Evolutionary conservation across 1,140 invertebrate species (phyloP), one percentile per base, ranked within the genome.

Genomic region (Samia ricini): DNA sequence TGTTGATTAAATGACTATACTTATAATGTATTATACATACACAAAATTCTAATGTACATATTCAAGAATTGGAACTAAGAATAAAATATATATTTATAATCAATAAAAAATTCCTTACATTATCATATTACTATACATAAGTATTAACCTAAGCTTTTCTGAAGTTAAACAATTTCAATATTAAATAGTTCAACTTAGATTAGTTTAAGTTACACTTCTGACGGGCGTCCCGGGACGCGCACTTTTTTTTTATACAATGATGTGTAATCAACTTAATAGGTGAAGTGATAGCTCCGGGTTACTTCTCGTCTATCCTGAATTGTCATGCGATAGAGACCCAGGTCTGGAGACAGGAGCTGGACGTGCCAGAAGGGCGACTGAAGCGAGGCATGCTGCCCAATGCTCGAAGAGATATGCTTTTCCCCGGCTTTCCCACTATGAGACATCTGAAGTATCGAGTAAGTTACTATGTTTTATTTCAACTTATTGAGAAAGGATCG

Each of bases 401-500:
- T 67, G 94, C 95, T 0, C 91, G 92, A 24, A 75, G 94, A 12
- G 93, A 96, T 73, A 91, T 95, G 4, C 95, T 95, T 74, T 97
- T 94, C 81, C 95, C 95, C 24, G 98, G 98, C 24, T 99, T 99
- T 83, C 98, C 98, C 0, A 97, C 96, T 0, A 91, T 99, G 69
- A 95, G 94, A 74, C 94, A 98, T 84, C 91, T 99, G 24, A 88
- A 94, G 19, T 97, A 98, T 79, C 33, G 33, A 3, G 33, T 42
- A 12, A 42, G 33, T 12, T 42, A 12, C 12, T 42, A 93, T 87
- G 73, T 95, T 96, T 76, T 65, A 51, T 7, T 57, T 57, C 20
- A 36, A n/a, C 50, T 52, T n/a, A n/a, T n/a, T n/a, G n/a, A n/a
- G n/a, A n/a, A n/a, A n/a, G n/a, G n/a, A n/a, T n/a, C 8, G 15